Evolutionary conservation across 2,888 invertebrate genomes (phyloP), one percentile per base, ranked within the genome.

Genomic region (Tipula helvola): DNA sequence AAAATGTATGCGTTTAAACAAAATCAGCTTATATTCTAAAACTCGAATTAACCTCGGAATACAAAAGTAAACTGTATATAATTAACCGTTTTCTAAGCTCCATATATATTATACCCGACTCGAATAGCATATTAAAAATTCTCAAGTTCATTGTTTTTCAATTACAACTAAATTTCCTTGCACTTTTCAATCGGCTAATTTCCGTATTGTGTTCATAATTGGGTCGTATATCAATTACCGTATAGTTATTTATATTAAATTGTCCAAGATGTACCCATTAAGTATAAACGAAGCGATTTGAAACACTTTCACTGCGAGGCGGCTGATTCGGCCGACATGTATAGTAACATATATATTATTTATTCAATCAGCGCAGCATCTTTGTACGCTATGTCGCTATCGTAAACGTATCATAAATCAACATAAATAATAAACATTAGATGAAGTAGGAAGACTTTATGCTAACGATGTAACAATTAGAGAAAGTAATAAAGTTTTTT

Each of bases 381-480:
- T 1, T 5, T 44, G 7, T 52, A 18, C 16, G 5, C n/a, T n/a
- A n/a, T n/a, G n/a, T n/a, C 8, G 0, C 16, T 52, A 16, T 52
- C 52, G n/a, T 52, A 52, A 52, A 52, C 16, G 39, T 39, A 39
- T 57, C 52, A 18, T 16, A 57, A 57, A 57, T 57, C n/a, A 16
- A 57, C 52, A 39, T 39, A 7, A 39, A 39, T 39, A 5, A 39
- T 39, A 39, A 39, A 28, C 28, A 71, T 71, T 28, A 71, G 52
- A 16, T 28, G 18, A 2, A 28, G 28, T 71, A 52, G 71, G 71
- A 71, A 71, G 71, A 71, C 28, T 71, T 71, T 71, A 71, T 71
- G 71, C 71, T 71, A 71, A 71, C 71, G 71, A 71, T 71, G 71
- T 71, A 71, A 71, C 71, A 71, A 71, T 71, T 71, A 71, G 71